Base-by-base conservation (phyloP, 2,113 vertebrate genomes). In the Rhadina sibilatrix region DNA sequence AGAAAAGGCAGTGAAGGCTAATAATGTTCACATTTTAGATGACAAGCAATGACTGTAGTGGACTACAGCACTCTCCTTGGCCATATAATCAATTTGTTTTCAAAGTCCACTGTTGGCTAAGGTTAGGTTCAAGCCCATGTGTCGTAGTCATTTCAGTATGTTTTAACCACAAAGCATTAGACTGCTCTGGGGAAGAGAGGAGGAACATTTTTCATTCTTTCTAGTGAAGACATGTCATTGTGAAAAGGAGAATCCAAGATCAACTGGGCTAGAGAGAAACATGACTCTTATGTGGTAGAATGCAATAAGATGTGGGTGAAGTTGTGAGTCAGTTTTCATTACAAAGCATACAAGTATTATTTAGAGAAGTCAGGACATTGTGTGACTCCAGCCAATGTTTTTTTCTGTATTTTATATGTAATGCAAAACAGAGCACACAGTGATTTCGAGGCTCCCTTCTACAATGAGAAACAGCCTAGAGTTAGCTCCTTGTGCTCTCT, bases 101-200 rank as follows among this genome's bases (percentile, higher is more conserved):
- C 78, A 33, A 80, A 88, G 75, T 72, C 54, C 3, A 0, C 37
- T 72, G 40, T 79, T 93, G 75, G 46, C 56, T 74, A 59, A 80
- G 59, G 85, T 94, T 86, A 90, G 27, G 24, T 80, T 86, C 50
- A 90, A 65, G 19, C 38, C 59, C 18, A 12, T 81, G 83, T 75
- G 81, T 86, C 88, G n/a, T 77, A 20, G 15, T 77, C 25, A 49
- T 92, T 80, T 93, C 54, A 57, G n/a, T 83, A 23, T 46, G 38
- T 88, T 95, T 90, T 83, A 50, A 90, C 94, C 94, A 90, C 82
- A 95, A 90, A 94, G 60, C 59, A 42, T 28, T 57, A 76, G 25
- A 70, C 54, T 76, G 31, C 63, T 70, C 75, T 80, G 42, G 68
- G 38, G 63, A 87, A 53, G 64, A 77, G 54, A 44, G 20, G 61